phyloP scores from a whole-genome alignment of 1,140 invertebrate species.

The Drosophila ercepeae region DNA sequence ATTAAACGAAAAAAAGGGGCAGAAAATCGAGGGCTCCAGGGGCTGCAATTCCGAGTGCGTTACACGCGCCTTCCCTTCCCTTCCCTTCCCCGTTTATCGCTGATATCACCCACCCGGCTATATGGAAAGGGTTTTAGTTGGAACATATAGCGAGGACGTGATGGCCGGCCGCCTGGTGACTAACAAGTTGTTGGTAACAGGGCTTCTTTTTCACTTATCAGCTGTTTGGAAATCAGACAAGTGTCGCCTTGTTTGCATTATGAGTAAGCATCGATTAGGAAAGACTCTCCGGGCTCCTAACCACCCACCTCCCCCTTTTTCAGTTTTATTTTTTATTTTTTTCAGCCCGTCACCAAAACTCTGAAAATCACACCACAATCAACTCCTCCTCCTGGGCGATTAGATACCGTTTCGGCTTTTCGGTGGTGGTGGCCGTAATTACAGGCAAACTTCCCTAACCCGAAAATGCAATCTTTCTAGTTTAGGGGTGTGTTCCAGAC shows the following conservation, averaged over 20 bases:
- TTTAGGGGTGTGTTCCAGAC: constrained; percentile 1
- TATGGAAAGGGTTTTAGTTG: background rate
- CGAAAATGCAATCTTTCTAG: background rate
- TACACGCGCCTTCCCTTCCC: constrained; percentile 38
- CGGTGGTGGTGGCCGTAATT: constrained; percentile 31
- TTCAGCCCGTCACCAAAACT: constrained; percentile 7
- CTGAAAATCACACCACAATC: constrained; percentile 36
- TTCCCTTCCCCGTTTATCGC: too few relatives aligned
- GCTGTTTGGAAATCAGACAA: constrained; percentile 77
- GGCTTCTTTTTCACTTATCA: constrained; percentile 54
- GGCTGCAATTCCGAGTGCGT: constrained; percentile 26
- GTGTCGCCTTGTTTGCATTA: constrained; percentile 63
- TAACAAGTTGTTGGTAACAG: constrained; percentile 68
- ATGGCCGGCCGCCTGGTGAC: constrained; percentile 46
- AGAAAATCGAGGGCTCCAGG: background rate
- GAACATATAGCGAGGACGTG: background rate
- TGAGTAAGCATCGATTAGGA: constrained; percentile 70
- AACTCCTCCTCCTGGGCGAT: constrained; percentile 22
- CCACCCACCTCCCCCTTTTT: background rate
- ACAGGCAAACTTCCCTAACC: constrained; percentile 5
- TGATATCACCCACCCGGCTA: constrained; percentile 29
- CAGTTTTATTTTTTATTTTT: background rate
- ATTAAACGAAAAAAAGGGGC: constrained; percentile 8
- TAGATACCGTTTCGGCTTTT: constrained; percentile 26
- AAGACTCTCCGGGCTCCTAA: constrained; percentile 22